These are phyloP conservation scores for Planococcus citri DNA, from an alignment of 1,140 invertebrate species.

Conservation along the genomic window DNA sequence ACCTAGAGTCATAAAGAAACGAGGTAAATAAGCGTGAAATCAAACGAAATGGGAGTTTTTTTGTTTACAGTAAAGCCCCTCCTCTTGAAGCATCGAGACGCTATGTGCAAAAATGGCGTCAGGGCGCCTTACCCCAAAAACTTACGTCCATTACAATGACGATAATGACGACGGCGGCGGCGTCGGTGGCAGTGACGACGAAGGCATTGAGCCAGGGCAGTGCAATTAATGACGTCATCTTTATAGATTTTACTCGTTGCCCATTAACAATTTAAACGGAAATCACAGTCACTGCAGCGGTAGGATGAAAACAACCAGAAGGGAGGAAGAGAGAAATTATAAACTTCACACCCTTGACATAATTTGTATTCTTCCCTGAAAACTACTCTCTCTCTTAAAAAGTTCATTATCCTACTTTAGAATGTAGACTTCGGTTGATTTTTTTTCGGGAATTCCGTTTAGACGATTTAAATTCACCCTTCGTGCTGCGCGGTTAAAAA, in stretches of 20 bases:
- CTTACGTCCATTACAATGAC: neutral
- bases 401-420: constrained; percentile 15
- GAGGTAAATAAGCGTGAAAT: constrained; percentile 13
- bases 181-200: neutral
- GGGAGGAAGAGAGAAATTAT: constrained; percentile 7
- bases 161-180: neutral
- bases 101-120: constrained; percentile 11
- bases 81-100: constrained; percentile 14
- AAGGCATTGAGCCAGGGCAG: constrained; percentile 9
- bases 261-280: constrained; percentile 11
- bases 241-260: constrained; percentile 13
- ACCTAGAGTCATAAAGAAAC: neutral
- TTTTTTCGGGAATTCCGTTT: constrained; percentile 1
- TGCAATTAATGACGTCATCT: constrained; percentile 17
- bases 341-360: constrained; percentile 19
- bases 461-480: constrained; percentile 14
- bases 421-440: neutral
- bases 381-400: constrained; percentile 12
- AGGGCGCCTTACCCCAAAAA: neutral
- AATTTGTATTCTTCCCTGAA: constrained; percentile 16
- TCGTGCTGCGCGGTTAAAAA: neutral
- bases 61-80: constrained; percentile 5
- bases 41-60: constrained; percentile 15
- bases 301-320: too few species aligned
- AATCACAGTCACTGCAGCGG: neutral